Conservation (phyloP, 2,113 vertebrate species). For the Ochotona princeps region DNA sequence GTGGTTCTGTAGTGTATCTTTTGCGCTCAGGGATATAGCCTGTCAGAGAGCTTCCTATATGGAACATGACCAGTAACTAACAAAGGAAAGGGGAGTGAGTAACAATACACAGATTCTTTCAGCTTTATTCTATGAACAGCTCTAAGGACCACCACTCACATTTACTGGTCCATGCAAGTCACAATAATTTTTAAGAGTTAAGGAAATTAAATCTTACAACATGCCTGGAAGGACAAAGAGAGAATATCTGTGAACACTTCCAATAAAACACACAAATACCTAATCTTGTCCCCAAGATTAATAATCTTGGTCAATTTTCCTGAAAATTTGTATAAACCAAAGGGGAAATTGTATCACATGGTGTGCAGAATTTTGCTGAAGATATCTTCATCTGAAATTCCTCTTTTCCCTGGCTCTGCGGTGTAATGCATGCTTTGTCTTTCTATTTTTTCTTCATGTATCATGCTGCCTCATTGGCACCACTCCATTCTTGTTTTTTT, state of each 20-base stretch:
- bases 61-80: not conserved
- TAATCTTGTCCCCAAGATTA: not conserved
- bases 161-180: not conserved
- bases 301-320: not conserved
- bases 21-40: not conserved
- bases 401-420: not conserved
- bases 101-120: not conserved
- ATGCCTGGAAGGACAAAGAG: not conserved
- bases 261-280: not conserved
- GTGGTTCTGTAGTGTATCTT: not conserved
- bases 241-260: not conserved
- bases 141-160: not conserved
- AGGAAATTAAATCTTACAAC: not conserved
- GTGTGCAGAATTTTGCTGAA: not conserved
- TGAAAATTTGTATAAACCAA: not conserved
- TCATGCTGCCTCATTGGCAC: not conserved
- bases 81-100: not conserved
- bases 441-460: not conserved
- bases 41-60: not conserved
- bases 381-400: not conserved
- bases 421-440: not conserved
- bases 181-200: conserved; percentile 16
- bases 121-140: not conserved
- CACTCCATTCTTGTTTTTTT: not conserved
- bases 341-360: not conserved